Conservation (phyloP, 2,888 invertebrate species). For the Apodemia zela region DNA sequence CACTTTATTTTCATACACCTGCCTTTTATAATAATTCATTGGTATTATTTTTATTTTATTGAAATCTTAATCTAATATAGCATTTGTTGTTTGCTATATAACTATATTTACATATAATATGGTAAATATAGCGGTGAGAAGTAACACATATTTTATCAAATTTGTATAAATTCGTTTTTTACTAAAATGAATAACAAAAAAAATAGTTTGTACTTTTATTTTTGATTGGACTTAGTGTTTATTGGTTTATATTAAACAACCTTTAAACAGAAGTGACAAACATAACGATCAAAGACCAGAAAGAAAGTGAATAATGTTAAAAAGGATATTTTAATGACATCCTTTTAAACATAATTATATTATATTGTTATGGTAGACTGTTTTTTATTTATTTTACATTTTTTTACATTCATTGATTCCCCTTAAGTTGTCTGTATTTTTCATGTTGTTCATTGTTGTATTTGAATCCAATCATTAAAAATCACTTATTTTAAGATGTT, state of each 20-base stretch:
- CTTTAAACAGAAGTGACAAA: background rate
- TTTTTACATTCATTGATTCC: background rate
- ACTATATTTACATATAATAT: background rate
- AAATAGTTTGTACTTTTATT: background rate
- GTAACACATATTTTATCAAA: background rate
- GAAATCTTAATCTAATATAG: background rate
- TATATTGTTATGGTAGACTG: background rate
- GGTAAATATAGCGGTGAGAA: background rate
- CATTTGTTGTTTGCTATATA: background rate
- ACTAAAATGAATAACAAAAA: too few species aligned
- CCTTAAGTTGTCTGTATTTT: background rate
- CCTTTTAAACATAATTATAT: background rate
- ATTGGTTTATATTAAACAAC: too few species aligned
- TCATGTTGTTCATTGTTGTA: background rate
- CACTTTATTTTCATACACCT: background rate
- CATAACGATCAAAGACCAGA: background rate
- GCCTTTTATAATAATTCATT: too few species aligned
- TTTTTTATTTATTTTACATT: background rate
- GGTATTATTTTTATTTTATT: too few species aligned
- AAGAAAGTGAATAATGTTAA: background rate
- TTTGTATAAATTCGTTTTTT: background rate
- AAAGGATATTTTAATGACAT: background rate
- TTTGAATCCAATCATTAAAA: background rate
- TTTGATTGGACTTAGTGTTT: background rate
- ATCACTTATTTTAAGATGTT: slow-evolving; percentile 12